Evolutionary conservation across 2,113 vertebrate genomes (phyloP).

Genomic region (Ictidomys tridecemlineatus): DNA sequence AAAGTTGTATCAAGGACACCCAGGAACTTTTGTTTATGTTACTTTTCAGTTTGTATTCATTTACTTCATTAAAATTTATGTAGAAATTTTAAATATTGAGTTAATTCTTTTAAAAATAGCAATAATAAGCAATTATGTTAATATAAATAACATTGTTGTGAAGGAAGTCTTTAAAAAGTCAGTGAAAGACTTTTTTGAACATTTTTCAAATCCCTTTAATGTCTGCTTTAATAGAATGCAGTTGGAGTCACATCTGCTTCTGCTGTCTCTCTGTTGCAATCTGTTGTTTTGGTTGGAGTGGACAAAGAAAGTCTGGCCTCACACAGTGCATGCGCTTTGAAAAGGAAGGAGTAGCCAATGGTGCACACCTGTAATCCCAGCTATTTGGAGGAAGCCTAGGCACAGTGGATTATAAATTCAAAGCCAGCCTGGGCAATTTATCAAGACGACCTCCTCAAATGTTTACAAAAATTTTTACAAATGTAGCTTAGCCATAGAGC

Average conservation of each 20-base stretch:
- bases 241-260: background rate
- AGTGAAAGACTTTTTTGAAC: background rate
- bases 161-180: background rate
- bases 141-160: background rate
- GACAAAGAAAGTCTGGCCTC: background rate
- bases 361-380: background rate
- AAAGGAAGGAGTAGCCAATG: background rate
- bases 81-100: background rate
- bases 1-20: background rate
- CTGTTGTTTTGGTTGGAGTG: slow-evolving; percentile 1
- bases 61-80: background rate
- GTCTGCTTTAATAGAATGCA: background rate
- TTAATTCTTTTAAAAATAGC: background rate
- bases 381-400: background rate
- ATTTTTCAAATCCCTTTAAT: background rate
- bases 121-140: background rate
- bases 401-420: background rate
- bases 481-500: background rate
- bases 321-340: background rate
- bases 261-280: background rate
- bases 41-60: background rate
- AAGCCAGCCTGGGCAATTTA: background rate
- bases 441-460: background rate
- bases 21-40: background rate
- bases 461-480: background rate